These are phyloP conservation scores for Grus americana DNA, from an alignment of 2,113 vertebrate genomes.

Conservation along the genomic window DNA sequence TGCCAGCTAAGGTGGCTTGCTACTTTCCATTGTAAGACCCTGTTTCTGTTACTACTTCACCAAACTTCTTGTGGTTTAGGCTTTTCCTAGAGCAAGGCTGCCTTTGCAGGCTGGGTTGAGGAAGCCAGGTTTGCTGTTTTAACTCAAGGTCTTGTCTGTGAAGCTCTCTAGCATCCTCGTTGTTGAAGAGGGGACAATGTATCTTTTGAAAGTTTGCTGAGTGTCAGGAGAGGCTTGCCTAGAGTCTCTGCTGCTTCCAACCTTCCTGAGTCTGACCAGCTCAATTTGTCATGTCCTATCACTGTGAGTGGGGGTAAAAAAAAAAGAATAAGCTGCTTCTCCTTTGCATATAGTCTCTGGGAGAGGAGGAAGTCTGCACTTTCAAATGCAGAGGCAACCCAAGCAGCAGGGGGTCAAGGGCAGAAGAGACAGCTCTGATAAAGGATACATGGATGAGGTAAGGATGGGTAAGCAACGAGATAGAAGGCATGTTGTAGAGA, in stretches of 20 bases:
- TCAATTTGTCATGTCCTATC: background rate
- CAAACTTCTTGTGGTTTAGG: background rate
- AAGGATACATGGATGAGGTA: background rate
- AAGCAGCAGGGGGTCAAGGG: background rate
- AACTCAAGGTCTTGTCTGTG: background rate
- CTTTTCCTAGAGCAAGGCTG: background rate
- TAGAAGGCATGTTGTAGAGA: background rate
- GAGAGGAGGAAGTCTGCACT: background rate
- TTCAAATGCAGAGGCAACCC: background rate
- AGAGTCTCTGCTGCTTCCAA: background rate
- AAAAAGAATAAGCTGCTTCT: background rate
- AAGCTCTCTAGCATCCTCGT: background rate
- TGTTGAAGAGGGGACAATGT: background rate
- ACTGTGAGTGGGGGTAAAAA: background rate
- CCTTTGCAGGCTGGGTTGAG: fast-evolving
- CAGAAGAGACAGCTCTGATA: background rate
- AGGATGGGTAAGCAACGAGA: background rate
- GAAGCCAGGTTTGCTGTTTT: background rate
- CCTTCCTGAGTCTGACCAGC: background rate
- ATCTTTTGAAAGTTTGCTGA: background rate
- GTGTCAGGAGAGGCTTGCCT: background rate
- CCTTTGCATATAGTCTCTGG: background rate
- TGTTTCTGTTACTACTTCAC: background rate
- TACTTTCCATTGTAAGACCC: background rate
- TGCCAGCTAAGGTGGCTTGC: background rate